Evolutionary conservation across 1,140 invertebrate genomes (phyloP), one percentile per base, ranked within the genome.

Genomic region (Rhagoletis pomonella): DNA sequence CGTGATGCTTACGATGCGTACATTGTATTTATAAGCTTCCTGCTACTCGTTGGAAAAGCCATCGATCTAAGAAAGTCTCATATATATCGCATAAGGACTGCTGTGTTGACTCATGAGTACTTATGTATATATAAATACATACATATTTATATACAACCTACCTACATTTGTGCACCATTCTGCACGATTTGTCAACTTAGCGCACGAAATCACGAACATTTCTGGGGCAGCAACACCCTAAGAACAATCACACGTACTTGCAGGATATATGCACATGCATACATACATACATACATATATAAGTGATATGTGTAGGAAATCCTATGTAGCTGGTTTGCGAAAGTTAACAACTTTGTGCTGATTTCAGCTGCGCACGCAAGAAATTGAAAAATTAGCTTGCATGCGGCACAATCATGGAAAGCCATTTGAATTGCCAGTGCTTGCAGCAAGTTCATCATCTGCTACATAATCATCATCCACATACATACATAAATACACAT

Each of bases 301-400:
- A 55, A 81, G 73, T 62, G 60, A 29, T 14, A n/a, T 81, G 47
- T 55, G 42, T 50, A 42, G 50, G 47, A 7, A 29, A 29, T 29
- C 29, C 29, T 29, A n/a, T 81, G 17, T 81, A 50, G 44, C 10
- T 55, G 50, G 47, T n/a, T 17, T 81, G n/a, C 73, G n/a, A 81
- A 81, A 81, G 73, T 81, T 81, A 81, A 81, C 73, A 81, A 81
- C 73, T 55, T 81, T 55, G 73, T 81, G 47, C 73, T 81, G 73
- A 81, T 81, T 81, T 81, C 73, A 81, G 47, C 73, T 81, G 73
- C 73, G 47, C 73, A 81, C 47, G 73, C 73, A 81, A 81, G 47
- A 81, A 81, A 81, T 81, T 81, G 73, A 81, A 81, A 81, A 81
- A 81, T 81, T 81, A 81, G 73, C 73, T 81, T 81, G 73, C 73